These are phyloP conservation scores for Laodelphax striatellus DNA, from an alignment of 1,140 invertebrate genomes.

Conservation along the genomic window DNA sequence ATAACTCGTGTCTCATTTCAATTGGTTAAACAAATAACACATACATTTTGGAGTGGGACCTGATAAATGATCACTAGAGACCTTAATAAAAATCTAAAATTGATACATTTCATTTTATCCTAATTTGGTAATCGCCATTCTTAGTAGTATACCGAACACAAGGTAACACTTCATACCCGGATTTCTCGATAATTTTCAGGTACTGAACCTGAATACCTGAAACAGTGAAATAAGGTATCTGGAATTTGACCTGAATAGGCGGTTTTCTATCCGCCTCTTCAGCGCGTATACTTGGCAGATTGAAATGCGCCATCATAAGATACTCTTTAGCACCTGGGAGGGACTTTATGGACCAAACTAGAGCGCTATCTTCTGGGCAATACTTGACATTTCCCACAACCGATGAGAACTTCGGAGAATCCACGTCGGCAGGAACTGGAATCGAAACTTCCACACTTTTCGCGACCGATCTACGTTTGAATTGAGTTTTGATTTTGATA, in stretches of 20 bases:
- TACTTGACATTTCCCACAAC: conserved; percentile 95
- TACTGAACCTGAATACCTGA: conserved; percentile 96
- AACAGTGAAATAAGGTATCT: conserved; percentile 98
- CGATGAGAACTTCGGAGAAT: conserved; percentile 96
- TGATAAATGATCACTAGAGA: too few relatives aligned
- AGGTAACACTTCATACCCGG: conserved; percentile 94
- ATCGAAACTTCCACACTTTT: conserved; percentile 99
- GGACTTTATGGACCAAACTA: conserved; percentile 97
- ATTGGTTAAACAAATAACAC: too few relatives aligned
- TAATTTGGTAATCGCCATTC: conserved; percentile 96
- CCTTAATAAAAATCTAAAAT: too few relatives aligned
- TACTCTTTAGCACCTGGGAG: conserved; percentile 98
- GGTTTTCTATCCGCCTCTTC: conserved; percentile 94
- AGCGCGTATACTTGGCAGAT: conserved; percentile 85
- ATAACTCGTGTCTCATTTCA: too few relatives aligned
- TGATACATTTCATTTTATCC: conserved; percentile 57
- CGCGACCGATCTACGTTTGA: conserved; percentile 92
- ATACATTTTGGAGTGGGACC: too few relatives aligned
- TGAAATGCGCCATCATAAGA: conserved; percentile 96
- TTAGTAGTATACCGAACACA: conserved; percentile 99
- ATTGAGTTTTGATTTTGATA: conserved; percentile 98
- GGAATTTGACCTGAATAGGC: conserved; percentile 97
- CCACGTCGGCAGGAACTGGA: conserved; percentile 93
- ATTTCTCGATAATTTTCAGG: conserved; percentile 98
- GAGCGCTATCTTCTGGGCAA: conserved; percentile 90